A percentile compares a stretch with the other conserved stretches of the same genome.
These are phyloP conservation scores for Amblyraja radiata DNA, from an alignment of 2,797 vertebrate genomes.

Conservation along the genomic window DNA sequence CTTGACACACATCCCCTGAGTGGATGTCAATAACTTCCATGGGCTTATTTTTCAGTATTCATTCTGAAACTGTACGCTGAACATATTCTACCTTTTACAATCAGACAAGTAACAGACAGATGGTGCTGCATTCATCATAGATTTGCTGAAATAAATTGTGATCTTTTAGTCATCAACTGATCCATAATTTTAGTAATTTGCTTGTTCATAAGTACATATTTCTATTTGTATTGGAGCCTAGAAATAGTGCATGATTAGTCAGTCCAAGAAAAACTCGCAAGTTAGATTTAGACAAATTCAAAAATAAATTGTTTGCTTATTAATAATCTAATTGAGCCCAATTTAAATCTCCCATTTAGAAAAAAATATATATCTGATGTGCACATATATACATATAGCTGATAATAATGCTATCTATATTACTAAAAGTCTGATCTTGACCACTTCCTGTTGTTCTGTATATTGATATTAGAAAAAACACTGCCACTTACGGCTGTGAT, in stretches of 20 bases:
- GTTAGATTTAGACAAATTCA: background rate
- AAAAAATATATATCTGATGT: background rate
- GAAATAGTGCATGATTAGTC: background rate
- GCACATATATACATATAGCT: background rate
- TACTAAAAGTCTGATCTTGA: too few relatives aligned
- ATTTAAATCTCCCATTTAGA: background rate
- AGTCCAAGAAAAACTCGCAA: background rate
- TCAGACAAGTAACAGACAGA: background rate
- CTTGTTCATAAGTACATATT: background rate
- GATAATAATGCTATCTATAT: background rate
- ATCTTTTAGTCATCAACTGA: background rate
- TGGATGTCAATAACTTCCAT: background rate
- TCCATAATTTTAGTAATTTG: background rate
- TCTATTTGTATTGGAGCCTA: background rate
- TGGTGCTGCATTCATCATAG: background rate
- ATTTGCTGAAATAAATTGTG: background rate
- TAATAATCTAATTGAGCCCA: background rate
- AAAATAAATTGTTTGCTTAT: background rate
- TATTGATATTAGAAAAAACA: too few relatives aligned
- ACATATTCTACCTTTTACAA: background rate
- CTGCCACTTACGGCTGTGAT: too few relatives aligned
- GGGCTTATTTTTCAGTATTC: background rate
- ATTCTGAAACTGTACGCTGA: background rate
- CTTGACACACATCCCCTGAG: background rate
- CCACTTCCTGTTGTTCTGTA: too few relatives aligned